Evolutionary conservation across 2,888 invertebrate species (phyloP).

Genomic region (Tortricodes alternella): DNA sequence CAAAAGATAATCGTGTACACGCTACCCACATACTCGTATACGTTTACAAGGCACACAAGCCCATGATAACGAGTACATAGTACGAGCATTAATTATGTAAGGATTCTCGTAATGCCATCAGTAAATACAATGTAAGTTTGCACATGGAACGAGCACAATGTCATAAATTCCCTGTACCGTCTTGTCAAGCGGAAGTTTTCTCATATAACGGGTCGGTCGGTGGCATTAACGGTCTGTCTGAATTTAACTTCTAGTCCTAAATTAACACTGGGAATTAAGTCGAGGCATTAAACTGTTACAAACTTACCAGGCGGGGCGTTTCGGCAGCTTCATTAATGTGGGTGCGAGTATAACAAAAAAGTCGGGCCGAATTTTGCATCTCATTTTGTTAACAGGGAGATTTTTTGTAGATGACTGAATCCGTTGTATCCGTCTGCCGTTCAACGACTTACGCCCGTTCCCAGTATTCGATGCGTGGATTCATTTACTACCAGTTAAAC

Average conservation of each 20-base stretch:
- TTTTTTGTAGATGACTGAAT: background rate
- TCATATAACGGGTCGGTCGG: conserved; percentile 54
- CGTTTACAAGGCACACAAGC: too few species aligned
- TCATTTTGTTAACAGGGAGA: conserved; percentile 16
- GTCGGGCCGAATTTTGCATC: conserved; percentile 23
- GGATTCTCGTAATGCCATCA: background rate
- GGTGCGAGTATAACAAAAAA: conserved; percentile 26
- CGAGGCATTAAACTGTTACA: conserved; percentile 32
- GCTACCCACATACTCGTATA: too few species aligned
- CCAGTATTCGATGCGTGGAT: too few species aligned
- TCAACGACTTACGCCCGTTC: too few species aligned
- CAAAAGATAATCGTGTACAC: too few species aligned
- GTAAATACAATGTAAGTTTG: conserved; percentile 28
- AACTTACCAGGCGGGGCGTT: conserved; percentile 30
- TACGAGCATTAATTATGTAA: conserved; percentile 16
- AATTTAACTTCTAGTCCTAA: conserved; percentile 52
- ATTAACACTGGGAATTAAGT: conserved; percentile 55
- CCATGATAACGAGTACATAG: background rate
- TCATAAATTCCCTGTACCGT: conserved; percentile 54
- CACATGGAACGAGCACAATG: conserved; percentile 40
- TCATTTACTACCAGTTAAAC: too few species aligned
- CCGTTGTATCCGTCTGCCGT: background rate
- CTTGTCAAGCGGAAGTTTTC: conserved; percentile 56
- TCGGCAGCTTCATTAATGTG: conserved; percentile 27
- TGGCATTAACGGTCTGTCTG: conserved; percentile 50